Percentiles rank a stretch among this genome's conserved stretches.
phyloP scores from a whole-genome alignment of 2,797 vertebrate species.

The Sebastes minor region DNA sequence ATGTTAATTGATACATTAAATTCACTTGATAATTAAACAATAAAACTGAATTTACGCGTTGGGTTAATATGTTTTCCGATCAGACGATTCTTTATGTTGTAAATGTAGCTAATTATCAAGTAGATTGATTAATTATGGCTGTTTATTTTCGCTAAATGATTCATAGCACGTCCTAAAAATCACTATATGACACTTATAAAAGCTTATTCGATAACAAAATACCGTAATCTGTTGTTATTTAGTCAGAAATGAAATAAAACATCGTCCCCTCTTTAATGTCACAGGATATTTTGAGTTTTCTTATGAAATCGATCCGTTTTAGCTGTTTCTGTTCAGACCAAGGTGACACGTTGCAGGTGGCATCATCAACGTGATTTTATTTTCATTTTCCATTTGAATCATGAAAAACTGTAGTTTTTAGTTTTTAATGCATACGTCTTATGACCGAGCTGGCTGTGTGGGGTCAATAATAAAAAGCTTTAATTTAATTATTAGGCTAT shows the following conservation, averaged over 20 bases:
- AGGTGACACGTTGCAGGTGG: background rate
- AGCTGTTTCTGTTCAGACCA: background rate
- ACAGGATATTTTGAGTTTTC: background rate
- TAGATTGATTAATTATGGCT: background rate
- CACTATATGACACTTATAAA: background rate
- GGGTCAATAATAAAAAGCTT: background rate
- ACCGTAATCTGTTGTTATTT: background rate
- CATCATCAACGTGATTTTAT: slow-evolving; percentile 11
- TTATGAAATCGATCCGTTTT: background rate
- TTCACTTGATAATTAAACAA: background rate
- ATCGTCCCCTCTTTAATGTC: background rate
- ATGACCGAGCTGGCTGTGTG: background rate
- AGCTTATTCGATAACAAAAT: background rate
- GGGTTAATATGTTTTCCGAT: background rate
- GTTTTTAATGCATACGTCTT: background rate
- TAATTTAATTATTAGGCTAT: background rate
- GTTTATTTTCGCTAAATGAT: background rate
- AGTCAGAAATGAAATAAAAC: background rate
- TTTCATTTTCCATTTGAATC: slow-evolving; percentile 44
- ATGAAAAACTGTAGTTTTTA: background rate
- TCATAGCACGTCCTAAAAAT: rapidly evolving
- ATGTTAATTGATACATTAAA: background rate
- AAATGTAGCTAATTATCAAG: background rate
- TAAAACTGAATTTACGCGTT: rapidly evolving
- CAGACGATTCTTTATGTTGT: background rate